Evolutionary conservation across 2,113 vertebrate species (phyloP).

Genomic region (Thymallus thymallus): DNA sequence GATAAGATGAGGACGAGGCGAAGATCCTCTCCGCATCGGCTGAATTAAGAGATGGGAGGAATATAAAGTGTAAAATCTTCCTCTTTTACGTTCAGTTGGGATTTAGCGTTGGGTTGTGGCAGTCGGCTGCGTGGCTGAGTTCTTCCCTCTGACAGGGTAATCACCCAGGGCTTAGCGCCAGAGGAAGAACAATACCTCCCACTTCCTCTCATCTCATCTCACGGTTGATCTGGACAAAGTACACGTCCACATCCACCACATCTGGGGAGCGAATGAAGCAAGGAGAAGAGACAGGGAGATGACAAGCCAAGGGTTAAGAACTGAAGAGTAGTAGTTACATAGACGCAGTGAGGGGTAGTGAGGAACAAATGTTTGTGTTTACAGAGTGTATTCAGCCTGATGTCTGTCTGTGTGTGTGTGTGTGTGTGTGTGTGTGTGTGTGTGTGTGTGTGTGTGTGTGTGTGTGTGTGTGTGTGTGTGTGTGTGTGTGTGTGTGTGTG

Average conservation of each 20-base stretch:
- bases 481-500: no score
- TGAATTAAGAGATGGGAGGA: constrained; percentile 76
- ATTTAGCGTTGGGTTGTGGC: constrained; percentile 78
- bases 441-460: no score
- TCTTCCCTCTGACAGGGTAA: constrained; percentile 78
- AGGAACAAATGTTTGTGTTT: constrained; percentile 62
- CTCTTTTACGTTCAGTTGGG: constrained; percentile 77
- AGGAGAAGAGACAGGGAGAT: constrained; percentile 52
- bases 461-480: no score
- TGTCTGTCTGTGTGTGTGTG: no score
- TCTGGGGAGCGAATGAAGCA: constrained; percentile 46
- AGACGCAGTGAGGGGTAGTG: constrained; percentile 52
- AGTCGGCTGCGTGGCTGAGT: constrained; percentile 69
- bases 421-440: no score
- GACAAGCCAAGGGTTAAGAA: constrained; percentile 61
- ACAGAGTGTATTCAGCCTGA: constrained; percentile 29
- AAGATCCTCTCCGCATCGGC: constrained; percentile 72
- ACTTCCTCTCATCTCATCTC: constrained; percentile 76
- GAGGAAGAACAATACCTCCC: constrained; percentile 75
- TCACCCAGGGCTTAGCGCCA: constrained; percentile 74
- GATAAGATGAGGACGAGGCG: constrained; percentile 74
- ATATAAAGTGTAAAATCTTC: constrained; percentile 76
- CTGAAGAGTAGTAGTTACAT: constrained; percentile 30
- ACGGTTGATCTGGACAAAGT: constrained; percentile 74
- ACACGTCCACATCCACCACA: constrained; percentile 66